Base-by-base conservation (phyloP, 2,888 invertebrate species). In the Dorcus parallelipipedus region DNA sequence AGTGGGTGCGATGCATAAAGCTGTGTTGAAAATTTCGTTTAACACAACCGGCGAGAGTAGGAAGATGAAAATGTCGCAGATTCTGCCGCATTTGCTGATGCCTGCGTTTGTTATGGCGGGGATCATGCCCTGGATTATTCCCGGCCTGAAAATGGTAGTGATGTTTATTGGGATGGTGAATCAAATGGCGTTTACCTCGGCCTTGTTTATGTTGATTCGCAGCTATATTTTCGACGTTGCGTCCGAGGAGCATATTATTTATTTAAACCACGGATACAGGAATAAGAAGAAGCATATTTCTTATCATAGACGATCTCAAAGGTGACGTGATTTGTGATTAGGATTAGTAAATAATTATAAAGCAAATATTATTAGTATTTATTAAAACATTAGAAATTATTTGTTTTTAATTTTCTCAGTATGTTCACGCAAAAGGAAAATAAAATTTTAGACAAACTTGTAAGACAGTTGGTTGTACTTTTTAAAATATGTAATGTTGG, bases 21-120 rank as follows among this genome's bases (percentile, higher is more conserved):
- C 5, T 7, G 26, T 7, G 26, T 7, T 33, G 26, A 7, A 5
- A 4, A 6, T 33, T 33, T 33, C 26, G 6, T 7, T 33, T 33
- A 33, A 33, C 6, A 33, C 26, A 33, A 33, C 26, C 26, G 26
- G 26, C 3, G 6, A 7, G 26, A 7, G 26, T 33, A 65, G 62
- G 63, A 64, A 67, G 58, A 57, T 58, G 58, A 60, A 61, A 17
- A 58, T 62, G 64, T 56, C 56, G 49, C 59, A 66, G 26, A 43
- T 65, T 38, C 38, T 86, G 45, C 87, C 87, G 0, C 78, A 83
- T 38, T 67, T 88, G 52, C 69, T 86, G 17, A 72, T 87, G 61
- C 88, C 88, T 0, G 86, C 85, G 0, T 79, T 88, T 3, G 71
- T 87, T 0, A 80, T 88, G 80, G 84, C 88, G 1, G 86, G 87